Evolutionary conservation across 2,888 invertebrate genomes (phyloP).

Genomic region (Synergus japonicus): DNA sequence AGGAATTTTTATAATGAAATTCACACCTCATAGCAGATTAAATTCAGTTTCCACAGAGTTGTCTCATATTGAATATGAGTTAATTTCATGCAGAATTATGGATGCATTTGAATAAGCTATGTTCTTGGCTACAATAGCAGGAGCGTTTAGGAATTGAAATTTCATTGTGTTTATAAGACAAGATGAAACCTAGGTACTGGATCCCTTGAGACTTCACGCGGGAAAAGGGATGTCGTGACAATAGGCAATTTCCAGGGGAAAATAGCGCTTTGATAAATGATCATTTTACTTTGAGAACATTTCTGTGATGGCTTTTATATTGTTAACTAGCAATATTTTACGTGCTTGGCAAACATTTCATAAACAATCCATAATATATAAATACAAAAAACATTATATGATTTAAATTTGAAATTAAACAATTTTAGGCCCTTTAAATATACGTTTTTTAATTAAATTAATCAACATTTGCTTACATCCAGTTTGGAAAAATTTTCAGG

Average conservation of each 20-base stretch:
- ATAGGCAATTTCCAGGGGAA: not conserved
- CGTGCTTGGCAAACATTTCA: too few relatives aligned
- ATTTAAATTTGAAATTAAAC: not conserved
- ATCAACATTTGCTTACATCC: too few relatives aligned
- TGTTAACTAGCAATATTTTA: too few relatives aligned
- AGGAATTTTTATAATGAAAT: not conserved
- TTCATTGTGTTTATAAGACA: not conserved
- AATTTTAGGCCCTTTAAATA: too few relatives aligned
- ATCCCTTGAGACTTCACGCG: not conserved
- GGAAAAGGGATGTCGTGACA: not conserved
- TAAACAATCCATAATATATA: too few relatives aligned
- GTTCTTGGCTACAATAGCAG: not conserved
- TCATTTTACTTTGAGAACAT: not conserved
- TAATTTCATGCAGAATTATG: not conserved
- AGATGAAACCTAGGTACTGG: not conserved
- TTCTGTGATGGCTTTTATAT: not conserved
- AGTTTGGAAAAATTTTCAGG: too few relatives aligned
- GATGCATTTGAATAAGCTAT: not conserved
- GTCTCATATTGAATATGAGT: not conserved
- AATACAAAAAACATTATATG: too few relatives aligned
- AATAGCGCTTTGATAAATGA: not conserved
- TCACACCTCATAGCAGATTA: not conserved
- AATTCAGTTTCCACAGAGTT: not conserved
- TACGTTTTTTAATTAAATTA: too few relatives aligned
- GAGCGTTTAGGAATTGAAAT: not conserved